phyloP scores from a whole-genome alignment of 2,797 vertebrate genomes.

The Petrocephalus sullivani region DNA sequence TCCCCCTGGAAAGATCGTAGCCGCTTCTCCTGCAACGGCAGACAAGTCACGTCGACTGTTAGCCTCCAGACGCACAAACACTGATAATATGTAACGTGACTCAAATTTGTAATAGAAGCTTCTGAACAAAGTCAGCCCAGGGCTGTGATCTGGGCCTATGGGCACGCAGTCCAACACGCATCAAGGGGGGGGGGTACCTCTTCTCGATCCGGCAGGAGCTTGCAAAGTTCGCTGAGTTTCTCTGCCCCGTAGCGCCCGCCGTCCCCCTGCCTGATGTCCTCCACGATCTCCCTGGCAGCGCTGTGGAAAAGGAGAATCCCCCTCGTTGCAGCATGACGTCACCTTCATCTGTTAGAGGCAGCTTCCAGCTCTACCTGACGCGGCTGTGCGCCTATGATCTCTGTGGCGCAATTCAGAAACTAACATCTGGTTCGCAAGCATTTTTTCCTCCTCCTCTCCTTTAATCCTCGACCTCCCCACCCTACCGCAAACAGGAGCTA shows the following conservation, averaged over 20 bases:
- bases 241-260: conserved; percentile 67
- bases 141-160: neutral
- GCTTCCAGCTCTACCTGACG: neutral
- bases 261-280: conserved; percentile 64
- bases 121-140: neutral
- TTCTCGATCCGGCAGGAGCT: conserved; percentile 68
- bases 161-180: too few species aligned
- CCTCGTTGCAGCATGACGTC: conserved; percentile 36
- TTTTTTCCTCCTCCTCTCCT: neutral
- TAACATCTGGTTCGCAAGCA: neutral
- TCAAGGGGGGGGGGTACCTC: conserved; percentile 55
- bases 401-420: neutral
- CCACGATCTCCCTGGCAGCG: conserved; percentile 64
- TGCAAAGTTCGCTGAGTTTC: conserved; percentile 68
- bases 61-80: neutral
- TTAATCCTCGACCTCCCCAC: neutral
- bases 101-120: conserved; percentile 6
- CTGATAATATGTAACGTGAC: neutral
- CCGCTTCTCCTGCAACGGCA: conserved; percentile 54
- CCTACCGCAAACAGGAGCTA: neutral
- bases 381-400: neutral
- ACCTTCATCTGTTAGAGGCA: conserved; percentile 21
- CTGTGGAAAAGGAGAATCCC: conserved; percentile 45
- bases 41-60: neutral
- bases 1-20: conserved; percentile 61